Evolutionary conservation across 2,797 vertebrate species (phyloP).

Genomic region (Sebastes variabilis): DNA sequence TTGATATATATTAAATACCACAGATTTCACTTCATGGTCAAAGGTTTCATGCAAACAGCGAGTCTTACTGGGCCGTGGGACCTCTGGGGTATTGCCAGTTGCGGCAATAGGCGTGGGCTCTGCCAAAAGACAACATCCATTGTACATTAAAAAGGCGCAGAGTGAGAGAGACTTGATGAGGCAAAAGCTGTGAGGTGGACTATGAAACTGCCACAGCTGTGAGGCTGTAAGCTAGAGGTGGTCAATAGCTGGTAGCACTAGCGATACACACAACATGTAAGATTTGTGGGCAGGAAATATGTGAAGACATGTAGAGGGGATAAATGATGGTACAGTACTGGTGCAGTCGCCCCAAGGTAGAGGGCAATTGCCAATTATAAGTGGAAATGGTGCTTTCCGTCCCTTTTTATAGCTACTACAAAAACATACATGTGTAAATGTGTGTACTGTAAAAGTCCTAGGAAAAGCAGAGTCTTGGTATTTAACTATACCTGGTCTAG

Average conservation of each 20-base stretch:
- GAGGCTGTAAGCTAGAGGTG: constrained; percentile 55
- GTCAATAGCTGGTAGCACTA: constrained; percentile 61
- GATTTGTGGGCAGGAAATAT: constrained; percentile 17
- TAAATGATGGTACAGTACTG: constrained; percentile 4
- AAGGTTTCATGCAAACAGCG: constrained; percentile 69
- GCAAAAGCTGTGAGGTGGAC: constrained; percentile 51
- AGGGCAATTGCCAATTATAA: constrained; percentile 17
- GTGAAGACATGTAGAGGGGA: background rate
- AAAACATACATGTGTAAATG: background rate
- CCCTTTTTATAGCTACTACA: background rate
- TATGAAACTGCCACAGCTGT: constrained; percentile 44
- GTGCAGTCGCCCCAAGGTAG: background rate
- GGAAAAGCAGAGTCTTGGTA: background rate
- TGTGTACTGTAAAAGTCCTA: background rate
- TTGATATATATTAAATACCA: background rate
- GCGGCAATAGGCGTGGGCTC: constrained; percentile 74
- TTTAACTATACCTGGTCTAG: constrained; percentile 71
- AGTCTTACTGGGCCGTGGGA: constrained; percentile 86
- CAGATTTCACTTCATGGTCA: constrained; percentile 12
- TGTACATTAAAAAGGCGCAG: constrained; percentile 38
- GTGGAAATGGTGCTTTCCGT: background rate
- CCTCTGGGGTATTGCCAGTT: constrained; percentile 83
- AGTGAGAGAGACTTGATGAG: constrained; percentile 37
- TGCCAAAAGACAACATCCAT: constrained; percentile 82
- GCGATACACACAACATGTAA: constrained; percentile 31